phyloP scores from a whole-genome alignment of 2,888 invertebrate species.

The Gortyna flavago region DNA sequence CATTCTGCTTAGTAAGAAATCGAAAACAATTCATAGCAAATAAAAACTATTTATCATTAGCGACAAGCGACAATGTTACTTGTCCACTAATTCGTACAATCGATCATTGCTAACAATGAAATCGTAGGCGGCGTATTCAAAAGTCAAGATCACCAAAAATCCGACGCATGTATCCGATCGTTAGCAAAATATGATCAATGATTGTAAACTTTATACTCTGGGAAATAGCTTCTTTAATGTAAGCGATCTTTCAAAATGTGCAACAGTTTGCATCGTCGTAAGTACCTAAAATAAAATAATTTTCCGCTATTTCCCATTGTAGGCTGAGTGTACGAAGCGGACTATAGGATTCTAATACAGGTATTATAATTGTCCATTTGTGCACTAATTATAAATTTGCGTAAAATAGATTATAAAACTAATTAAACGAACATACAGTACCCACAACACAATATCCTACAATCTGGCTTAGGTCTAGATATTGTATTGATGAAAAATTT shows the following conservation, averaged over 20 bases:
- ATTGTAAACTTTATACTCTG: constrained; percentile 57
- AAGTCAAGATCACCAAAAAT: not conserved
- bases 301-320: constrained; percentile 62
- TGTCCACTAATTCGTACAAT: not conserved
- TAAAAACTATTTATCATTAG: not conserved
- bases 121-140: constrained; percentile 33
- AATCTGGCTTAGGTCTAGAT: constrained; percentile 87
- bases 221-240: constrained; percentile 55
- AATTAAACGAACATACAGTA: constrained; percentile 72
- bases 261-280: constrained; percentile 48
- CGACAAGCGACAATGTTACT: not conserved
- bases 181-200: constrained; percentile 41
- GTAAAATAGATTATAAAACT: constrained; percentile 62
- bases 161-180: constrained; percentile 46
- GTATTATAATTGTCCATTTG: constrained; percentile 81
- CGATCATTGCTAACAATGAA: constrained; percentile 40
- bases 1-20: not conserved
- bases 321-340: constrained; percentile 62
- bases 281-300: constrained; percentile 10
- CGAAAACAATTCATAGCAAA: not conserved
- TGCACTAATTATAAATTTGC: constrained; percentile 79
- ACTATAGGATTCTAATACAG: constrained; percentile 77
- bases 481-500: constrained; percentile 86
- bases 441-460: constrained; percentile 78
- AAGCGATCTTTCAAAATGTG: constrained; percentile 52